phyloP scores from a whole-genome alignment of 2,113 vertebrate species.

The Rynchops niger region DNA sequence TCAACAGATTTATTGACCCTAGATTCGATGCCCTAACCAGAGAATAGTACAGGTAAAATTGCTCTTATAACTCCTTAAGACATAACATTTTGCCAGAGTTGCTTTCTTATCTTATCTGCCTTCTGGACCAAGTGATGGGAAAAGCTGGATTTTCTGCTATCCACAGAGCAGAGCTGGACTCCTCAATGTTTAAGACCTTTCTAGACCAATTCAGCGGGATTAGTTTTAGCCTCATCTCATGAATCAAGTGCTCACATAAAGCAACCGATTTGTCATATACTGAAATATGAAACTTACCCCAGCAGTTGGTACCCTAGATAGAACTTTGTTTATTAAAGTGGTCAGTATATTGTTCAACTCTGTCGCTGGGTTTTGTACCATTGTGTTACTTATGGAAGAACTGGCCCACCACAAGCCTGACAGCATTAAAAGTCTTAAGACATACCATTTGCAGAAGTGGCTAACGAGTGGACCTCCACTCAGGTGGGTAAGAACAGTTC shows the following conservation, averaged over 20 bases:
- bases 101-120: neutral
- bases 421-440: neutral
- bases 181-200: neutral
- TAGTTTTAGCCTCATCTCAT: neutral
- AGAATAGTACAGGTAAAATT: neutral
- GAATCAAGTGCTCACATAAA: neutral
- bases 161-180: neutral
- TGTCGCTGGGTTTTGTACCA: neutral
- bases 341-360: neutral
- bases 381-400: neutral
- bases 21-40: neutral
- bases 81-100: neutral
- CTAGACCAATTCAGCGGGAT: neutral
- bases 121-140: neutral
- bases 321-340: neutral
- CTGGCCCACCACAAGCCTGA: neutral
- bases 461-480: neutral
- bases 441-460: neutral
- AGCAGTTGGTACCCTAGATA: neutral
- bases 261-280: neutral
- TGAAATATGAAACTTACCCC: neutral
- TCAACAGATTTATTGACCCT: neutral
- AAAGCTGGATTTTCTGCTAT: neutral
- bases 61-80: neutral
- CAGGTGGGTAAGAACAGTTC: neutral